Base-by-base conservation (phyloP, 2,797 vertebrate species). In the Erethizon dorsatum region DNA sequence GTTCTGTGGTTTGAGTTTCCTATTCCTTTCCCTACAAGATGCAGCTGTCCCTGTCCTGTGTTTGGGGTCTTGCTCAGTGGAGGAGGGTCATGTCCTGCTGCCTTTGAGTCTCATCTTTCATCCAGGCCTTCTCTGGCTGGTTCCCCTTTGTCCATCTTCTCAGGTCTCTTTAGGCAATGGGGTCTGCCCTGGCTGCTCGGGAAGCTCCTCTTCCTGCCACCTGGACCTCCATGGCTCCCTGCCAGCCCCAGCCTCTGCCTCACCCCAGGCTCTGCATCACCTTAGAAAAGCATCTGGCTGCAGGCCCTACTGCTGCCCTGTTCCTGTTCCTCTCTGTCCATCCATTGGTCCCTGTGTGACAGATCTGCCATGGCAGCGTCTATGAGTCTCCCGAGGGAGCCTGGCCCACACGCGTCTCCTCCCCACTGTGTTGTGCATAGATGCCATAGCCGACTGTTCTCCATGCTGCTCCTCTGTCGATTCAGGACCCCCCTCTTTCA, bases 281-380 rank as follows among this genome's bases (percentile, higher is more conserved):
- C 59, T 28, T 63, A 63, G 59, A 28, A 63, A 63, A 24, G 24
- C 24, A 41, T 26, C 73, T 47, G 41, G 20, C 41, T 24, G 11
- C 41, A 22, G 20, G 33, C 9, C 14, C 33, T 31, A n/a, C 31
- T 24, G 6, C 26, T 7, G 26, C 20, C 1, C 45, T 59, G 14
- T 7, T 10, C 52, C 17, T 0, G 31, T 14, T 52, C 20, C n/a
- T 33, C 33, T 69, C 57, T 14, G 15, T 33, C 18, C 14, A 28
- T 8, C 47, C 18, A 0, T 3, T 0, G n/a, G 54, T 11, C n/a
- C 9, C 12, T 0, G 0, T 33, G 33, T 20, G 69, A 33, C 14
- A 52, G 47, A 47, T 8, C 31, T 50, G n/a, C 47, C 31, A 47
- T 63, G 59, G 41, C 14, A 57, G 41, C 77, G 14, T 33, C 37